phyloP scores from a whole-genome alignment of 2,113 vertebrate genomes.

The Microtus ochrogaster region DNA sequence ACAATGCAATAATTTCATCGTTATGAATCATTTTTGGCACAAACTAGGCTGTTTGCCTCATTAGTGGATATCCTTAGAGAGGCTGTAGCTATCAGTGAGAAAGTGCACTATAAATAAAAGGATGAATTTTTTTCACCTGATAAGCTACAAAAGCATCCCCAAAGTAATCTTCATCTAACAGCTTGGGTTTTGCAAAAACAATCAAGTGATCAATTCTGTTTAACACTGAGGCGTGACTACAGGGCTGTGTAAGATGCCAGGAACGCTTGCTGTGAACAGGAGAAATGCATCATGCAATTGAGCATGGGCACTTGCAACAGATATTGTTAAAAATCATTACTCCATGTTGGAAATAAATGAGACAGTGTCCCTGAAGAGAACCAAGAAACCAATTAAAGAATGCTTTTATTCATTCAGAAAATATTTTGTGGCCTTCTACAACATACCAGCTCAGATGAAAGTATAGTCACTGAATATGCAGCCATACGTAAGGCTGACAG shows the following conservation, averaged over 20 bases:
- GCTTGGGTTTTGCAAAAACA: conserved; percentile 65
- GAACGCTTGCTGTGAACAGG: conserved; percentile 35
- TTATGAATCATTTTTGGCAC: conserved; percentile 53
- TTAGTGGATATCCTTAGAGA: conserved; percentile 54
- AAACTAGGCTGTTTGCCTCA: conserved; percentile 30
- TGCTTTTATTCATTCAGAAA: conserved; percentile 59
- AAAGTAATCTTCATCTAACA: conserved; percentile 73
- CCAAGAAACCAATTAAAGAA: conserved; percentile 24
- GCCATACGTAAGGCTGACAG: neutral
- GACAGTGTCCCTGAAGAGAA: neutral
- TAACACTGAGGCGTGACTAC: conserved; percentile 59
- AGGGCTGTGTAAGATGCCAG: conserved; percentile 33
- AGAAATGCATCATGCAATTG: conserved; percentile 51
- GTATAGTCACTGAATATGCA: neutral
- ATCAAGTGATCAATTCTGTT: conserved; percentile 79
- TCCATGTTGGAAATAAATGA: conserved; percentile 25
- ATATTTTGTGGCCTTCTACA: conserved; percentile 19
- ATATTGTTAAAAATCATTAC: conserved; percentile 45
- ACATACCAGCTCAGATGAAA: neutral
- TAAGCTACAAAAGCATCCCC: conserved; percentile 67
- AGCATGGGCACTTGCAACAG: neutral
- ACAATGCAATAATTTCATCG: conserved; percentile 52
- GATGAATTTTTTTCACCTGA: conserved; percentile 67
- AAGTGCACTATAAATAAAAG: conserved; percentile 68
- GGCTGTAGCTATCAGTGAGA: conserved; percentile 62